Conservation (phyloP, 92 coral and sea anemone species). For the Galaxea fascicularis region DNA sequence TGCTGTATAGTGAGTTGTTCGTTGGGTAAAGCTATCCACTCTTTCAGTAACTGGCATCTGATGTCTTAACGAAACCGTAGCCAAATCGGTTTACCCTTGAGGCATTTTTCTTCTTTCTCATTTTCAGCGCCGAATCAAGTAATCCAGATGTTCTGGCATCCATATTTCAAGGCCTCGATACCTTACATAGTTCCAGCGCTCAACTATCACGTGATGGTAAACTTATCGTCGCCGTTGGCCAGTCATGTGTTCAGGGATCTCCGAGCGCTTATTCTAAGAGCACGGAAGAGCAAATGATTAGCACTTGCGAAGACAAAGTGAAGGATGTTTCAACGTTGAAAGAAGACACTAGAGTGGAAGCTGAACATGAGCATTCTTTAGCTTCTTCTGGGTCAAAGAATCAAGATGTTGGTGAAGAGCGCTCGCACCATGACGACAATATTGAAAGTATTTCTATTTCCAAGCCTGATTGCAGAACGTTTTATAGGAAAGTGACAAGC, state of each 20-base stretch:
- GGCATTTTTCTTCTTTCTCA: not conserved
- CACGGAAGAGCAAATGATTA: not conserved
- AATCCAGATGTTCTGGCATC: slow-evolving; percentile 92
- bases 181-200: slow-evolving; percentile 66
- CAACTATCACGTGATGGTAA: slow-evolving; percentile 78
- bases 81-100: not conserved
- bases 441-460: not conserved
- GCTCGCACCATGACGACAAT: not conserved
- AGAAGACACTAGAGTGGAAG: not conserved
- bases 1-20: no score
- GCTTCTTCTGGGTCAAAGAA: not conserved
- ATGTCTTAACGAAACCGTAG: not conserved
- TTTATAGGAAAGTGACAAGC: not conserved
- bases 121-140: slow-evolving; percentile 50
- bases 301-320: not conserved
- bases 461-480: not conserved
- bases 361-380: not conserved
- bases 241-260: slow-evolving; percentile 35
- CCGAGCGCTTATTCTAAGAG: not conserved
- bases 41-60: no score
- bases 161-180: slow-evolving; percentile 84
- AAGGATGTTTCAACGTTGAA: not conserved
- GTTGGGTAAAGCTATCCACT: no score
- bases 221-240: slow-evolving; percentile 31
- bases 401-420: not conserved